Evolutionary conservation across 1,140 invertebrate species (phyloP).

Genomic region (Ladona fulva): DNA sequence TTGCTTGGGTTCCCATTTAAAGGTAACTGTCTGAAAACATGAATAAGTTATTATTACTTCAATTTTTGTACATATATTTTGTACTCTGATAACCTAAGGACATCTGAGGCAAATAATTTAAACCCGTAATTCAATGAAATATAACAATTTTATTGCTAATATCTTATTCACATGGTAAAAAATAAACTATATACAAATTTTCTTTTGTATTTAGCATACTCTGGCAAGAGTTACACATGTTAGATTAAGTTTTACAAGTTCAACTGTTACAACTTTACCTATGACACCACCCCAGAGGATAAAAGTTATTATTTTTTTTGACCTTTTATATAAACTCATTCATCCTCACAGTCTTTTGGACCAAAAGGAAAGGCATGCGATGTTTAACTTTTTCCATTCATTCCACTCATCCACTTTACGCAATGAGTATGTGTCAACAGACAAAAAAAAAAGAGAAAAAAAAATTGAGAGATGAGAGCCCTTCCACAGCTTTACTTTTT

Average conservation of each 20-base stretch:
- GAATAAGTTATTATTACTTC: too few relatives aligned
- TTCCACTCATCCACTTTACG: not conserved
- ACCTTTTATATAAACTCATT: not conserved
- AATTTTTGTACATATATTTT: too few relatives aligned
- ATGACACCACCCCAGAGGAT: conserved; percentile 7
- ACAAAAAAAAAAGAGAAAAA: not conserved
- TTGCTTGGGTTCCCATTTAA: too few relatives aligned
- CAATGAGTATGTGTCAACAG: not conserved
- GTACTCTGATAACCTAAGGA: too few relatives aligned
- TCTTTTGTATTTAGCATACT: conserved; percentile 20
- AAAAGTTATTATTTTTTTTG: not conserved
- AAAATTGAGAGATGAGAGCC: not conserved
- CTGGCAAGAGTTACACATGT: conserved; percentile 11
- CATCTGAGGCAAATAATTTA: too few relatives aligned
- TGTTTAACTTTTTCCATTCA: not conserved
- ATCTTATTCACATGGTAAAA: conserved; percentile 36
- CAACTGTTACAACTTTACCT: conserved; percentile 1
- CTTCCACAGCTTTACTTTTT: not conserved
- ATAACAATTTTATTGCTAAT: conserved; percentile 35
- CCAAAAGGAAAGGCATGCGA: conserved; percentile 7
- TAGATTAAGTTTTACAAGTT: conserved; percentile 5
- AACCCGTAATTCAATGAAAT: conserved; percentile 27
- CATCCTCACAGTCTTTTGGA: conserved; percentile 4
- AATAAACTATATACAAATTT: conserved; percentile 36
- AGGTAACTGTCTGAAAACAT: too few relatives aligned